These are phyloP conservation scores for Bovichtus diacanthus DNA, from an alignment of 2,797 vertebrate genomes.

Conservation along the genomic window DNA sequence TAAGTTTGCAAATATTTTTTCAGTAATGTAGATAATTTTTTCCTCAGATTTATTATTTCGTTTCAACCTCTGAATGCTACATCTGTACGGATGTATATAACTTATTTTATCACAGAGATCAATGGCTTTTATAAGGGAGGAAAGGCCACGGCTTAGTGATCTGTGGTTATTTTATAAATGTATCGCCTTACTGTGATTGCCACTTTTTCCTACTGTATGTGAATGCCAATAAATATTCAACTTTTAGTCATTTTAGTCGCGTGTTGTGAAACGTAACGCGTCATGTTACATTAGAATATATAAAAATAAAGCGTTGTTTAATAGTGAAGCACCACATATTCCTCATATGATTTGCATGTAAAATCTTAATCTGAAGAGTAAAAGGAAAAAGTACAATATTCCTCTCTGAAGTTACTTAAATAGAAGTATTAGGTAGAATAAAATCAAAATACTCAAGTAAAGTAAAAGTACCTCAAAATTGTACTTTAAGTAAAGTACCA, in stretches of 20 bases:
- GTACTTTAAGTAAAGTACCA: too few relatives aligned
- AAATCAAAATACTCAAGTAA: neutral
- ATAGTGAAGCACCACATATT: neutral
- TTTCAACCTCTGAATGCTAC: neutral
- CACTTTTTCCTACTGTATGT: conserved; percentile 48
- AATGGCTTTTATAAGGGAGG: conserved; percentile 31
- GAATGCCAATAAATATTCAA: conserved; percentile 64
- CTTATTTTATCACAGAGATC: conserved; percentile 34
- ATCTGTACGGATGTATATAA: neutral
- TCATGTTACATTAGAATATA: neutral
- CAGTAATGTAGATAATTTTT: neutral
- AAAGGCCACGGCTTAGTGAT: neutral
- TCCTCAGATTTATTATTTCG: conserved; percentile 1
- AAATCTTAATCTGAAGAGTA: neutral
- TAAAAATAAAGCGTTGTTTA: neutral
- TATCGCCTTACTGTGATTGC: conserved; percentile 36
- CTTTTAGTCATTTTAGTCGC: conserved; percentile 28
- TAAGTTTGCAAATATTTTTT: neutral
- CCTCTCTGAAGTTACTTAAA: neutral
- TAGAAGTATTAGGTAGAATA: neutral
- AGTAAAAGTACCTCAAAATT: neutral
- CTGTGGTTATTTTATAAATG: conserved; percentile 37
- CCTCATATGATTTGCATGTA: neutral
- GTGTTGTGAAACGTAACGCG: neutral
- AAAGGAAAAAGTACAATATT: neutral